Conservation (phyloP, 2,797 vertebrate species). For the Iguana delicatissima region DNA sequence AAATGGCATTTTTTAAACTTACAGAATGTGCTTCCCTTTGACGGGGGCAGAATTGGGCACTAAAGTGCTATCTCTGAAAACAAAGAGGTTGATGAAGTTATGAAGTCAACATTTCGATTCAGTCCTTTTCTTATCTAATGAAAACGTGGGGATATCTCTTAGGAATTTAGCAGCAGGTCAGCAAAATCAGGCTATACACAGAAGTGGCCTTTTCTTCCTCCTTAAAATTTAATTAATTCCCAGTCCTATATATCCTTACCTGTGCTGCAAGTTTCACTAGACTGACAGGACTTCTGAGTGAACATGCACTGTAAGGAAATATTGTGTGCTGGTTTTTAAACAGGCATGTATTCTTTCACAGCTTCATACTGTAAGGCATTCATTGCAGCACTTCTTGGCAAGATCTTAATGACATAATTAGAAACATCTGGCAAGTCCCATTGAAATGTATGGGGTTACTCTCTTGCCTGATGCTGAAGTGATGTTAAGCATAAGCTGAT, state of each 20-base stretch:
- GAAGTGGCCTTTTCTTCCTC: neutral
- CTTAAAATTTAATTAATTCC: neutral
- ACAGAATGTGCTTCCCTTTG: neutral
- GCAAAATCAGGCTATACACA: neutral
- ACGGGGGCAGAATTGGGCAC: neutral
- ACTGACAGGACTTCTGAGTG: neutral
- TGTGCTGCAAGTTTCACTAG: neutral
- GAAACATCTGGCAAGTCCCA: constrained; percentile 37
- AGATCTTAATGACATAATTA: constrained; percentile 45
- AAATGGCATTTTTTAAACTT: neutral
- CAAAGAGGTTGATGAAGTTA: neutral
- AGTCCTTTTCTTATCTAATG: neutral
- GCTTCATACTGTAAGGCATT: constrained; percentile 21
- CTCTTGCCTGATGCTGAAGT: constrained; percentile 36
- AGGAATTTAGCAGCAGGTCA: neutral
- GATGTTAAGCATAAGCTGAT: constrained; percentile 47
- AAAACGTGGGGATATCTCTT: neutral
- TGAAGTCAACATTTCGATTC: constrained; percentile 2
- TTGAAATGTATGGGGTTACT: constrained; percentile 34
- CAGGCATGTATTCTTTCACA: constrained; percentile 10
- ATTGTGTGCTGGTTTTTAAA: constrained; percentile 18
- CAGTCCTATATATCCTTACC: neutral
- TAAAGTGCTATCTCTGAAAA: neutral
- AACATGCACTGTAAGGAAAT: constrained; percentile 3
- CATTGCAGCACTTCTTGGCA: constrained; percentile 26